Percentiles rank a stretch among this genome's conserved stretches.
phyloP scores from a whole-genome alignment of 2,888 invertebrate genomes.

The Mechanitis mazaeus region DNA sequence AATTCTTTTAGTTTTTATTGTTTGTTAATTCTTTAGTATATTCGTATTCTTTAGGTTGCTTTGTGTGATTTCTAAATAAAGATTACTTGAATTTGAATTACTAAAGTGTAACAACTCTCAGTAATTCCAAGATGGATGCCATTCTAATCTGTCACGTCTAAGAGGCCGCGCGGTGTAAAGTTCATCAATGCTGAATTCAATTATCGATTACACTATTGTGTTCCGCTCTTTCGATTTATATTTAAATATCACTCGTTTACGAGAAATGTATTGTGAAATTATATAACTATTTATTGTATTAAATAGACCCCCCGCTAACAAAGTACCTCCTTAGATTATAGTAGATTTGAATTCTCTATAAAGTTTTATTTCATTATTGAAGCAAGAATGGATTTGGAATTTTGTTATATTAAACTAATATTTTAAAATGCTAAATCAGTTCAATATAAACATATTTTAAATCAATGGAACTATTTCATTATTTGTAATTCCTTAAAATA shows the following conservation, averaged over 20 bases:
- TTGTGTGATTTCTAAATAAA: no score
- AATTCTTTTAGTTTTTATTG: no score
- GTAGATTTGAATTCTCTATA: constrained; percentile 17
- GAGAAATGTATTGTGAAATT: constrained; percentile 73
- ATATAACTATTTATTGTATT: constrained; percentile 61
- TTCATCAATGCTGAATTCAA: constrained; percentile 77
- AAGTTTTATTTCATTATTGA: no score
- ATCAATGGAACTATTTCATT: no score
- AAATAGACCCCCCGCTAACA: constrained; percentile 60
- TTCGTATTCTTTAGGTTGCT: no score
- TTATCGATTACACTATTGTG: constrained; percentile 77
- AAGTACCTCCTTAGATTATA: constrained; percentile 35
- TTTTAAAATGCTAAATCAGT: no score
- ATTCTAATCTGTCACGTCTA: constrained; percentile 76
- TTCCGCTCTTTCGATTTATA: constrained; percentile 75
- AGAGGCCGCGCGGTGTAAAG: constrained; percentile 74
- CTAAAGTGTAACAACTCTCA: constrained; percentile 44
- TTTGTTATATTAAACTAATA: no score
- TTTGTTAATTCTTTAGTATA: no score
- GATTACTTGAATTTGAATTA: no score
- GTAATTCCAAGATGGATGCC: constrained; percentile 54
- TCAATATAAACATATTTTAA: no score
- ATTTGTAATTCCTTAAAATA: no score
- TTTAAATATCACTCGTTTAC: constrained; percentile 75
- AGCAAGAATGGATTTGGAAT: no score